Conservation (phyloP, 2,797 vertebrate genomes). For the Aplochiton taeniatus region DNA sequence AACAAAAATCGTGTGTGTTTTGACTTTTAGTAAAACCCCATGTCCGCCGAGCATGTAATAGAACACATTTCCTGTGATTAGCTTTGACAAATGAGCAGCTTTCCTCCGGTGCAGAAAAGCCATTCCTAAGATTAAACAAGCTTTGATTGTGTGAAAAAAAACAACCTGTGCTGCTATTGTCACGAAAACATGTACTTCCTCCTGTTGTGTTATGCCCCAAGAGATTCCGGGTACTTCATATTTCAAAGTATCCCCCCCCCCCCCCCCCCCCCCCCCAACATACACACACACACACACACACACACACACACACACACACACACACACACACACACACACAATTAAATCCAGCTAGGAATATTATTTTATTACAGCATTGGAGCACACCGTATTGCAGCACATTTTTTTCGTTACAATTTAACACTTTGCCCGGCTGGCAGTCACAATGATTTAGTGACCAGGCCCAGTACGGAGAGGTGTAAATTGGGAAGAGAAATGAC, state of each 20-base stretch:
- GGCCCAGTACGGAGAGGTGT: conserved; percentile 81
- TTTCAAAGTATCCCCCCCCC: conserved; percentile 85
- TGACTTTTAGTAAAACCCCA: conserved; percentile 67
- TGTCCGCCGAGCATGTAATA: conserved; percentile 66
- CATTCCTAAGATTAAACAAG: conserved; percentile 81
- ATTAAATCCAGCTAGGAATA: conserved; percentile 85
- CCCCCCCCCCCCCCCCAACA: too few relatives aligned
- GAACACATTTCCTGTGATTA: conserved; percentile 75
- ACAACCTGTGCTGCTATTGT: conserved; percentile 39
- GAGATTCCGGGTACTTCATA: conserved; percentile 85
- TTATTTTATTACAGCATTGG: conserved; percentile 83
- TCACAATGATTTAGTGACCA: conserved; percentile 87
- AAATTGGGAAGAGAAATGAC: conserved; percentile 90
- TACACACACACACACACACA: too few relatives aligned
- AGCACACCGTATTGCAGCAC: conserved; percentile 71
- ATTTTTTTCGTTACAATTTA: conserved; percentile 85
- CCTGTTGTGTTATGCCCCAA: conserved; percentile 76
- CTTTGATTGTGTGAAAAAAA: conserved; percentile 12
- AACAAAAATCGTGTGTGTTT: conserved; percentile 61
- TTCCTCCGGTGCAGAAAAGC: conserved; percentile 74
- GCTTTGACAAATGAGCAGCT: conserved; percentile 74
- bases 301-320: too few relatives aligned
- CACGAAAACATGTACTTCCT: conserved; percentile 77
- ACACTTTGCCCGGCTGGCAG: conserved; percentile 72
- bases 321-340: too few relatives aligned